phyloP scores from a whole-genome alignment of 2,113 vertebrate genomes.

The Platysteira castanea region DNA sequence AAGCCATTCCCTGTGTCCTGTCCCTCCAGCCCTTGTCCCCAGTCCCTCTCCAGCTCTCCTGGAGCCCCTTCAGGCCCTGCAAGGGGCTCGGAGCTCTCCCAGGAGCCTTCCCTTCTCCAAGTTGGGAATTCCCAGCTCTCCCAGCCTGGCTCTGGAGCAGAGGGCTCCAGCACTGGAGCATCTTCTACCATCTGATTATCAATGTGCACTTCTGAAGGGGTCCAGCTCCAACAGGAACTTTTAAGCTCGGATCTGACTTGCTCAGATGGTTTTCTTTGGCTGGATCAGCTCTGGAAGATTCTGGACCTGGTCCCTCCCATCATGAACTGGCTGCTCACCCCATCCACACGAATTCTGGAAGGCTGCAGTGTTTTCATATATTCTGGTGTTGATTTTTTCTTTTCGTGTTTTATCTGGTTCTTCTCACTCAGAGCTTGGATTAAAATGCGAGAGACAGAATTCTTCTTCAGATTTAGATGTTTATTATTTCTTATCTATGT shows the following conservation, averaged over 20 bases:
- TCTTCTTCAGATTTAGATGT: no score
- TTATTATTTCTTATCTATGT: no score
- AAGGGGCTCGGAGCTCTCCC: background rate
- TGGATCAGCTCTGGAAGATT: background rate
- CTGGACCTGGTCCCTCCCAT: background rate
- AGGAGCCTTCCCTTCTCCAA: background rate
- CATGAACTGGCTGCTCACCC: background rate
- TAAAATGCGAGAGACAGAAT: no score
- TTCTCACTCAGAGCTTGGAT: no score
- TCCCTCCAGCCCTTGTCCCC: no score
- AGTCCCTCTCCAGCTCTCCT: no score
- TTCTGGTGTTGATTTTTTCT: no score
- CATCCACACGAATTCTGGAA: background rate
- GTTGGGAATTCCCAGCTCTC: background rate
- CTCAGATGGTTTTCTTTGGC: background rate
- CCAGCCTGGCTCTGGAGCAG: background rate
- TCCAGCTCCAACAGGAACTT: background rate
- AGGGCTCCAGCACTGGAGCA: background rate
- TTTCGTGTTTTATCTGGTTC: no score
- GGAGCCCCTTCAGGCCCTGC: background rate
- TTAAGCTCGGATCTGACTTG: background rate
- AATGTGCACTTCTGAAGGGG: background rate
- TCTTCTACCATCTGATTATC: background rate
- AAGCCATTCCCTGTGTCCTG: background rate
- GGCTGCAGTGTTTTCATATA: background rate